Evolutionary conservation across 2,113 vertebrate genomes (phyloP), one percentile per base, ranked within the genome.

Genomic region (Nycticryphes semicollaris): DNA sequence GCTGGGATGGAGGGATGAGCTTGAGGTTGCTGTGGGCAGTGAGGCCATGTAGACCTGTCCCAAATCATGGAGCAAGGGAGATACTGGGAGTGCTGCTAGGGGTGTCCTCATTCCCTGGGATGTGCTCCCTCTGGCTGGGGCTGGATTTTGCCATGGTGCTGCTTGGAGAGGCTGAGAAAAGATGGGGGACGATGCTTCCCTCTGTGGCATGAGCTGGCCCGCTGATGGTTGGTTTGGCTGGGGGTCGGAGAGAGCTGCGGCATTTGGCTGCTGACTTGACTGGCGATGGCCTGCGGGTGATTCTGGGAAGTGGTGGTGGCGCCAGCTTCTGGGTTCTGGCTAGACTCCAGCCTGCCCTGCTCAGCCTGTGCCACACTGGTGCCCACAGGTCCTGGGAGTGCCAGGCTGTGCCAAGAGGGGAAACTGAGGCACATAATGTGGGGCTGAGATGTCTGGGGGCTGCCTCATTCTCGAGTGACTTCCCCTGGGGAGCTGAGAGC

Each of bases 81-180:
- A 8, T 45, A 22, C 41, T 14, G 25, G 27, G 18, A 41, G 19
- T 0, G 1, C 72, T 21, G 15, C 47, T 15, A 23, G 19, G 21
- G 41, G 19, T 0, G 1, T 80, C 35, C 33, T 9, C 0, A 0
- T 76, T 23, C 12, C 30, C 5, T 0, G 1, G 62, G 43, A 64
- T 23, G 33, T 1, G 9, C 39, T 68, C 0, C 0, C 9, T 75
- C 41, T 1, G 1, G 16, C 23, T 28, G 31, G 18, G 12, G 18
- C 39, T 23, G 30, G 30, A 43, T 89, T 93, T 91, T 94, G 69
- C 74, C 9, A 3, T 13, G 51, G 16, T 47, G 57, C 43, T 91
- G 53, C 24, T 53, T 54, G 47, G 54, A 77, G 54, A 87, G 24
- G 14, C 84, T 87, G 64, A 80, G 41, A 48, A 84, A 77, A 86